Percentiles rank a stretch among this genome's conserved stretches.
These are phyloP conservation scores for Lepus timidus DNA, from an alignment of 2,113 vertebrate genomes.

Conservation along the genomic window DNA sequence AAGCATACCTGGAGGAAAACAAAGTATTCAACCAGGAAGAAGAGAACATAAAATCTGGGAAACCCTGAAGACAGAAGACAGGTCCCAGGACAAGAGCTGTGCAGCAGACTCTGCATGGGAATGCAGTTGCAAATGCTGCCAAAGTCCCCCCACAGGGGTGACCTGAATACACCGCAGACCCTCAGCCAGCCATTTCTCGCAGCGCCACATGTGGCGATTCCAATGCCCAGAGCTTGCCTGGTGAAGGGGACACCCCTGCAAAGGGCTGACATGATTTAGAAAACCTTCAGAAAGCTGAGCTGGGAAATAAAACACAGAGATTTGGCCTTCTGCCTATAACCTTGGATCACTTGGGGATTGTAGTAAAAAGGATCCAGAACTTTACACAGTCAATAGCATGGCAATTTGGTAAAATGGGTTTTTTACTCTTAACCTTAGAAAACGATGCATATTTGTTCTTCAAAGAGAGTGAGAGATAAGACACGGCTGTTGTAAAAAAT, in stretches of 20 bases:
- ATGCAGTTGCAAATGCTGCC: neutral
- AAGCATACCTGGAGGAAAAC: neutral
- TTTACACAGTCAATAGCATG: conserved; percentile 11
- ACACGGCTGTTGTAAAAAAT: neutral
- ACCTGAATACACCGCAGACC: neutral
- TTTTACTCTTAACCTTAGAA: conserved; percentile 67
- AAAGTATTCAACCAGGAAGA: neutral
- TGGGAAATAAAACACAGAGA: conserved; percentile 65
- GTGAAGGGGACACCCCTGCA: conserved; percentile 88
- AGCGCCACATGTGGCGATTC: conserved; percentile 88
- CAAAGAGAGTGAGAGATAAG: neutral
- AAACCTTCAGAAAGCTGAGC: conserved; percentile 91
- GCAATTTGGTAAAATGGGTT: conserved; percentile 55
- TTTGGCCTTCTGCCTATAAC: conserved; percentile 55
- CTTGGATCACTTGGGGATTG: conserved; percentile 21
- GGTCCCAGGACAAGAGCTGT: neutral
- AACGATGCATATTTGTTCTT: conserved; percentile 71
- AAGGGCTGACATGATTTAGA: conserved; percentile 89
- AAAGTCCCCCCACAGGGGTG: neutral
- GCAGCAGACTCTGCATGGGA: neutral
- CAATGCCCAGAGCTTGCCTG: conserved; percentile 88
- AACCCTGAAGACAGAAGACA: neutral
- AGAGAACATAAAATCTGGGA: neutral
- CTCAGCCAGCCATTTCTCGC: conserved; percentile 89
- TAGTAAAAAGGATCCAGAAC: conserved; percentile 67